These are phyloP conservation scores for Drosophila stalkeri DNA, from an alignment of 2,888 invertebrate species.

Conservation along the genomic window DNA sequence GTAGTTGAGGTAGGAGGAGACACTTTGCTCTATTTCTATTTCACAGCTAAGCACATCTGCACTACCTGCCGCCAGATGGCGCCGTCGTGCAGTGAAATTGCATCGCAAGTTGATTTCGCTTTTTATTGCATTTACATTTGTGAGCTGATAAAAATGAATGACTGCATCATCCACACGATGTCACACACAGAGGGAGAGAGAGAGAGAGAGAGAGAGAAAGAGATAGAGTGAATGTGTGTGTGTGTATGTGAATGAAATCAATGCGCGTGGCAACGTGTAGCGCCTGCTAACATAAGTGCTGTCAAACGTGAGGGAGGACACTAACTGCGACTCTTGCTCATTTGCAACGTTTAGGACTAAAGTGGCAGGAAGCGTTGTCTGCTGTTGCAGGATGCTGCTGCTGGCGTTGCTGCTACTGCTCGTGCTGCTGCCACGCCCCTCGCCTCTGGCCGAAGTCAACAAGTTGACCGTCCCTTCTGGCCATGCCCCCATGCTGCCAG, in stretches of 20 bases:
- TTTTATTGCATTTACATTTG: conserved; percentile 70
- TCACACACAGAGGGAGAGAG: not conserved
- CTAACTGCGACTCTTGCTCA: conserved; percentile 68
- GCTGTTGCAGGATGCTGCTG: conserved; percentile 29
- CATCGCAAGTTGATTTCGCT: conserved; percentile 55
- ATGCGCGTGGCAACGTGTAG: conserved; percentile 35
- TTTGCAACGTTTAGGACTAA: conserved; percentile 74
- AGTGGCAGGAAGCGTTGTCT: conserved; percentile 67
- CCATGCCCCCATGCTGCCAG: conserved; percentile 35
- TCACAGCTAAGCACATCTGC: not conserved
- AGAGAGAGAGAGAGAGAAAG: no score
- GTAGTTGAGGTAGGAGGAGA: not conserved
- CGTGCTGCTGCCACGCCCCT: not conserved
- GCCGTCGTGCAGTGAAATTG: conserved; percentile 20
- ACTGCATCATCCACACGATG: conserved; percentile 60
- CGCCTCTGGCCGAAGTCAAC: conserved; percentile 57
- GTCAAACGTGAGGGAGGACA: conserved; percentile 17
- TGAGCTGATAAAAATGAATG: conserved; percentile 74
- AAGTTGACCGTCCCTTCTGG: conserved; percentile 63
- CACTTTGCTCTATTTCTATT: conserved; percentile 2
- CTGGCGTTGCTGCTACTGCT: conserved; percentile 7
- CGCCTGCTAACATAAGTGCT: conserved; percentile 24
- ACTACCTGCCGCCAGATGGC: not conserved
- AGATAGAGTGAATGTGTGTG: not conserved
- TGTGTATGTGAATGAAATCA: conserved; percentile 38